A percentile compares a stretch with the other conserved stretches of the same genome.
Conservation (phyloP, 2,888 invertebrate species). For the Lobophora halterata region DNA sequence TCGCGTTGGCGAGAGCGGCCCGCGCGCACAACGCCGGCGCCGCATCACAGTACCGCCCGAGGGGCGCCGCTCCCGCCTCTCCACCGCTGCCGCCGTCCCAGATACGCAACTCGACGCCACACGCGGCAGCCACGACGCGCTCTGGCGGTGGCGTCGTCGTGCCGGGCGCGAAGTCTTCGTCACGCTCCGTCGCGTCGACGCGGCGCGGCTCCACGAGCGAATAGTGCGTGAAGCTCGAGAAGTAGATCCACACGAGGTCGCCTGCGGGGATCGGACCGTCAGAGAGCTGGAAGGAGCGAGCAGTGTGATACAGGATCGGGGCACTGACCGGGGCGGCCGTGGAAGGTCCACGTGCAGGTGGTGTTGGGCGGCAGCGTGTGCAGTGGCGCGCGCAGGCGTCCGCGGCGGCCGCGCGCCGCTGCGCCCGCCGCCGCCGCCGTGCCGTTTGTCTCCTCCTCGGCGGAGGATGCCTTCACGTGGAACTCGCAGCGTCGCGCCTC, state of each 20-base stretch:
- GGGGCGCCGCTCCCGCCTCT: slow-evolving; percentile 58
- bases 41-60: slow-evolving; percentile 87
- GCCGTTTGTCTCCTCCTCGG: slow-evolving; percentile 75
- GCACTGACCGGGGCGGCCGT: slow-evolving; percentile 83
- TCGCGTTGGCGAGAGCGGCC: slow-evolving; percentile 85
- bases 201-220: slow-evolving; percentile 81
- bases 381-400: slow-evolving; percentile 87
- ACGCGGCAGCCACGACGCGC: slow-evolving; percentile 45
- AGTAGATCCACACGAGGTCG: slow-evolving; percentile 93
- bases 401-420: slow-evolving; percentile 82
- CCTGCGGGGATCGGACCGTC: too few species aligned
- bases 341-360: slow-evolving; percentile 92
- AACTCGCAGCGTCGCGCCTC: slow-evolving; percentile 85
- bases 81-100: slow-evolving; percentile 87
- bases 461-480: slow-evolving; percentile 87
- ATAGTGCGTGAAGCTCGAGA: slow-evolving; percentile 91
- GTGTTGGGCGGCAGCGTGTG: slow-evolving; percentile 93
- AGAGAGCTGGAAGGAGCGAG: too few species aligned
- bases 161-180: slow-evolving; percentile 45
- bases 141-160: slow-evolving; percentile 26
- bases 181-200: slow-evolving; percentile 79
- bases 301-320: neutral
- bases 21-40: slow-evolving; percentile 92
- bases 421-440: slow-evolving; percentile 76
- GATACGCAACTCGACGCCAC: slow-evolving; percentile 86